Base-by-base conservation (phyloP, 2,888 invertebrate genomes). In the Cephus sareptanus region DNA sequence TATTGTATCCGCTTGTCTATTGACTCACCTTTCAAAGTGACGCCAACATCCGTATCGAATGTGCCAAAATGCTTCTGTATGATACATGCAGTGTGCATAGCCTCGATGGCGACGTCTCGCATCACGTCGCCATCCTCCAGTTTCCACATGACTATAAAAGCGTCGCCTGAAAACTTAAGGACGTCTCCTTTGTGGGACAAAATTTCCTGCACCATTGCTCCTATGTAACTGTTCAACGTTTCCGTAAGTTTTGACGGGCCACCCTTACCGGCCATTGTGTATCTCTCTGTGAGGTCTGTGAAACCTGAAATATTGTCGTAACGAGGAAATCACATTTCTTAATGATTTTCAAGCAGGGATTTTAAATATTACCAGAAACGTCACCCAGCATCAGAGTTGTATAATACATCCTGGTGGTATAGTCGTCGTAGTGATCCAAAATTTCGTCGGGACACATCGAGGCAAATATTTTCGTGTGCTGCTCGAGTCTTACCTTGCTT, bases 201-300 rank as follows among this genome's bases (percentile, higher is more conserved):
- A 80, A 95, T 94, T 88, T 95, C 95, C 86, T 95, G 95, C 0
- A 95, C 94, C 93, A 96, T 94, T 0, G 95, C 93, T 0, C 95
- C 95, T 82, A 96, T 94, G 89, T 95, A 96, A 3, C 93, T 93
- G 91, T 96, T 95, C 9, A 96, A 89, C 0, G 95, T 95, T 86
- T 94, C 94, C 0, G 95, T 95, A 73, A 96, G 91, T 78, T 94
- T 93, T 6, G 96, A 95, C 0, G 95, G 95, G 0, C 96, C 96
- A 1, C 95, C 94, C 82, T 93, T 93, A 0, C 94, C 94, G 3
- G 93, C 92, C 85, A 93, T 93, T 34, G 94, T 95, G 86, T 95
- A 96, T 78, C 93, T 94, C 87, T 96, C 94, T 77, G 94, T 94
- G 11, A 95, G 91, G 31, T 94, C 94, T 0, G 95, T 94, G 84